These are phyloP conservation scores for Tiphia femorata DNA, from an alignment of 2,888 invertebrate genomes.

Conservation along the genomic window DNA sequence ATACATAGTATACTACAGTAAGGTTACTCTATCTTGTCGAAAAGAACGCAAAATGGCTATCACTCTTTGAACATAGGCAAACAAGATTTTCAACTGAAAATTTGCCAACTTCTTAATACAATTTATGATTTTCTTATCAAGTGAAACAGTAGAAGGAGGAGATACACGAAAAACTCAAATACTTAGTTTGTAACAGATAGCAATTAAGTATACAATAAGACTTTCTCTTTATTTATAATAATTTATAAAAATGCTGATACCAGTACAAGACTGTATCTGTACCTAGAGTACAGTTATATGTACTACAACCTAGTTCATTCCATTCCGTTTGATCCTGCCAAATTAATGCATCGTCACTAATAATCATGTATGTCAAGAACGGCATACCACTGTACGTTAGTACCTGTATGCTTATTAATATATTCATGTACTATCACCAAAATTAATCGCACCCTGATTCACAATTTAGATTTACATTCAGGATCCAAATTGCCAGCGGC, in stretches of 20 bases:
- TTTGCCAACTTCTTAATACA: background rate
- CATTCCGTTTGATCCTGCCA: slow-evolving; percentile 1
- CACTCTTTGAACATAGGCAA: too few relatives aligned
- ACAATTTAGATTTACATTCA: slow-evolving; percentile 40
- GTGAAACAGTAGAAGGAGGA: background rate
- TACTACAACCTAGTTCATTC: background rate
- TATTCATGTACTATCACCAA: background rate
- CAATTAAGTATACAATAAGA: slow-evolving; percentile 13
- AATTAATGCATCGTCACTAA: background rate
- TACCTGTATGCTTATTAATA: background rate
- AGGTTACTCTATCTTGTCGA: slow-evolving; percentile 3
- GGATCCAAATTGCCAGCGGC: slow-evolving; percentile 83
- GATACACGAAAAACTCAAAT: background rate
- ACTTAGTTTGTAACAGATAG: slow-evolving; percentile 7
- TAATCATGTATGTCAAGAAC: background rate
- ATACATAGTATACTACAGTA: slow-evolving; percentile 5
- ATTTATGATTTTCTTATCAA: too few relatives aligned
- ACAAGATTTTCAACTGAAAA: slow-evolving; percentile 4
- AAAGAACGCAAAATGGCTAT: too few relatives aligned
- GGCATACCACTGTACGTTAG: background rate
- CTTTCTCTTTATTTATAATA: slow-evolving; percentile 61
- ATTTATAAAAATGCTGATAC: slow-evolving; percentile 61
- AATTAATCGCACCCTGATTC: too few relatives aligned
- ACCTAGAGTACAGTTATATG: slow-evolving; percentile 34
- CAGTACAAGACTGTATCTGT: slow-evolving; percentile 59